Base-by-base conservation (phyloP, 92 coral and sea anemone species). In the Siderastrea siderea region DNA sequence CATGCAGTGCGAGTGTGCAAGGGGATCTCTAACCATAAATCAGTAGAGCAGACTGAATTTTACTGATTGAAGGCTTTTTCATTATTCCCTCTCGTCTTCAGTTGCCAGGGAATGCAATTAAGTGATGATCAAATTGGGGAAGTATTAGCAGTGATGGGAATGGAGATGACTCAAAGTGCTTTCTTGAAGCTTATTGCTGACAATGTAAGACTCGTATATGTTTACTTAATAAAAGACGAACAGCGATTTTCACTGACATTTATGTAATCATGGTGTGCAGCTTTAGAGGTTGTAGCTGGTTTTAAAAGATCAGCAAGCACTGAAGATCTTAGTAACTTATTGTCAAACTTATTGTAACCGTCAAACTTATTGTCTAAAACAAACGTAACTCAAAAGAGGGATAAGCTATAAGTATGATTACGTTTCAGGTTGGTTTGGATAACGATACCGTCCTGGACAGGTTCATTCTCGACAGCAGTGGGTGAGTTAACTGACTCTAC, bases 381-480 rank as follows among this genome's bases (percentile, higher is more conserved):
- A 26, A 26, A 26, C 38, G 38, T 26, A 26, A 26, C 38, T 26
- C 38, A 26, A 26, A 26, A 26, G 38, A 26, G 38, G 38, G 38
- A 26, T 0, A 68, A 44, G 74, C 7, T 5, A 49, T 8, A 49
- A 49, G 4, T 52, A 38, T 53, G 26, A 53, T 11, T 87, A 2
- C 45, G 67, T 77, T 71, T 11, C 76, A 91, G 96, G 89, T 91
- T 73, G 94, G 71, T 12, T 77, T 87, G 17, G 51, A 79, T 15
- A 81, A 88, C 19, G 68, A 50, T 50, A 9, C 52, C 2, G 60
- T 51, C 14, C 77, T 64, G 46, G 89, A 88, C 70, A 91, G 93
- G 81, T 94, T 83, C 86, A 67, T 91, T 26, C 70, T 94, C 85
- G 96, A 91, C 75, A 84, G 79, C 75, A 91, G 94, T 38, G 96